Conservation (phyloP, 2,797 vertebrate species). For the Pangasius krempfi region DNA sequence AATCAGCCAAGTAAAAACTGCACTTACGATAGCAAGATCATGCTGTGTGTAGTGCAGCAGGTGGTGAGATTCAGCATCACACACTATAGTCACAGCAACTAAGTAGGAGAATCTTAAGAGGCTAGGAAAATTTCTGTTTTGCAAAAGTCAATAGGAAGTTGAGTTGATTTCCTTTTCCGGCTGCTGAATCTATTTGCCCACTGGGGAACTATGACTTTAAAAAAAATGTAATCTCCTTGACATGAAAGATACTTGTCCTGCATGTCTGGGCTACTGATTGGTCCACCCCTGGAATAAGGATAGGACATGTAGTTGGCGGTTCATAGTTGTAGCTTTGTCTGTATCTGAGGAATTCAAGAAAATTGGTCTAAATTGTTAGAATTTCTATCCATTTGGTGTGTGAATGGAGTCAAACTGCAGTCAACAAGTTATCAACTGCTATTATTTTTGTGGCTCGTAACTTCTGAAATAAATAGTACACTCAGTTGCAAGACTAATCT, state of each 20-base stretch:
- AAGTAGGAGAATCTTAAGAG: too few relatives aligned
- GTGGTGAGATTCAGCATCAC: not conserved
- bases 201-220: not conserved
- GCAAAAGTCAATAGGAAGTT: not conserved
- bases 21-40: not conserved
- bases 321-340: not conserved
- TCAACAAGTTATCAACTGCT: not conserved
- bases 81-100: not conserved
- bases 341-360: too few relatives aligned
- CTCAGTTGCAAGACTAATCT: not conserved
- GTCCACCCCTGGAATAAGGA: not conserved
- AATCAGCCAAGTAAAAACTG: not conserved
- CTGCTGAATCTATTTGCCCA: not conserved
- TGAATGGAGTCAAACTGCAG: not conserved
- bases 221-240: not conserved
- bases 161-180: not conserved
- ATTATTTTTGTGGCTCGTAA: not conserved
- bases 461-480: not conserved
- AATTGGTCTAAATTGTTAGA: not conserved
- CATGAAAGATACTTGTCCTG: not conserved
- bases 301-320: not conserved
- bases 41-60: not conserved
- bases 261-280: not conserved
- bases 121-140: not conserved
- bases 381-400: not conserved